These are phyloP conservation scores for Cyprinella venusta DNA, from an alignment of 2,797 vertebrate species.

Conservation along the genomic window DNA sequence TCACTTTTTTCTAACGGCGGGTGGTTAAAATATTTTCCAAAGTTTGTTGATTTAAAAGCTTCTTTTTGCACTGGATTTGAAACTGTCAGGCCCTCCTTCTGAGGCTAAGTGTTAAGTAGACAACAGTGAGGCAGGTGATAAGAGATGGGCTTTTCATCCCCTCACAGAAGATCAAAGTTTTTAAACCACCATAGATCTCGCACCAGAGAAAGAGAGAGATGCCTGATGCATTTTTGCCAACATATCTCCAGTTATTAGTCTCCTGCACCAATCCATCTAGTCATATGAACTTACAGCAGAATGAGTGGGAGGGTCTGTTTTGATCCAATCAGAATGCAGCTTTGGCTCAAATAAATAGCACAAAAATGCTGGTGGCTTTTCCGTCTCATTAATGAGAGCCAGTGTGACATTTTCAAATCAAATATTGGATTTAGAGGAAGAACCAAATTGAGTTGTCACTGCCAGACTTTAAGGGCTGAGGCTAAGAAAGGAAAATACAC, in stretches of 20 bases:
- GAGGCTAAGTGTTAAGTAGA: constrained; percentile 55
- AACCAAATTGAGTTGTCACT: constrained; percentile 50
- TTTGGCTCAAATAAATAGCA: constrained; percentile 60
- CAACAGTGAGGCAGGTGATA: constrained; percentile 53
- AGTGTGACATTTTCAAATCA: constrained; percentile 65
- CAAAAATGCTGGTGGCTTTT: constrained; percentile 47
- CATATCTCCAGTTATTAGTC: constrained; percentile 55
- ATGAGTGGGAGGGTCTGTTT: constrained; percentile 61
- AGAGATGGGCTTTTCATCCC: constrained; percentile 58
- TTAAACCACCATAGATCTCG: constrained; percentile 39
- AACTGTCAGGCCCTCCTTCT: constrained; percentile 48
- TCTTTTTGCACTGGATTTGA: constrained; percentile 51
- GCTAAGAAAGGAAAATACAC: background rate
- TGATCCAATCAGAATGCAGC: constrained; percentile 47
- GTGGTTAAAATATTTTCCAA: constrained; percentile 38
- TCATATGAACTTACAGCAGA: constrained; percentile 56
- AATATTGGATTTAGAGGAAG: constrained; percentile 59
- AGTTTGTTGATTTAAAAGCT: constrained; percentile 57
- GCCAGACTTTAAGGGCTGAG: constrained; percentile 26
- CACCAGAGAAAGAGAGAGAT: constrained; percentile 10
- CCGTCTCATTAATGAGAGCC: constrained; percentile 57
- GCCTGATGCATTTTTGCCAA: constrained; percentile 46
- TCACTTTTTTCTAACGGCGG: background rate
- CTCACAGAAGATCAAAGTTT: constrained; percentile 55
- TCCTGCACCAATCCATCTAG: constrained; percentile 55